Evolutionary conservation across 2,797 vertebrate genomes (phyloP), one percentile per base, ranked within the genome.

Genomic region (Arvicola amphibius): DNA sequence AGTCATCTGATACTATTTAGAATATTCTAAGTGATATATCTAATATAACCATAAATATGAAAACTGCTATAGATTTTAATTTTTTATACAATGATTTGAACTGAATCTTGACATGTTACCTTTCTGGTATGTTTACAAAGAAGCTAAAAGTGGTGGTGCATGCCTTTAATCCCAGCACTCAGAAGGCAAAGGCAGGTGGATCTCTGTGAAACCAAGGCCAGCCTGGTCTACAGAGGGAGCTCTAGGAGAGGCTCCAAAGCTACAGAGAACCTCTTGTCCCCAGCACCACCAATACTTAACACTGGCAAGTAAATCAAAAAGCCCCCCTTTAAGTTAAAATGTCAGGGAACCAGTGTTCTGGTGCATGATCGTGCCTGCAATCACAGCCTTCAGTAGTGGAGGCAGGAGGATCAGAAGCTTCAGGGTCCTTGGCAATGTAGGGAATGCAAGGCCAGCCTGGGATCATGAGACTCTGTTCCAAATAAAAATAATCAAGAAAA

Each of bases 51-150:
- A 2, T 88, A 29, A 92, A 53, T 65, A 85, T 53, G 1, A 88
- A 96, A 93, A 94, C 19, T 91, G 37, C 29, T 88, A 63, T 65
- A 93, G 63, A 37, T 76, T 90, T 88, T 74, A 95, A 92, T 87
- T 90, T 84, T 21, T 11, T 73, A 10, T 37, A n/a, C 76, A 79
- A 87, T 59, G n/a, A 87, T 53, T 88, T 92, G 61, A 83, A 78
- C 61, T 79, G 73, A 79, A 76, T 94, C 48, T 93, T 89, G 5
- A n/a, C 65, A 92, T 56, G 67, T 89, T 91, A 65, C 2, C 7
- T 93, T 97, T 96, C 86, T 73, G 53, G 2, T 90, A 5, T 78
- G 8, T 88, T 92, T 51, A 81, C 14, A 95, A 69, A 92, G 48
- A 79, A 56, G 61, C 87, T 90, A 83, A 56, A 95, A 77, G 74